Evolutionary conservation across 2,888 invertebrate genomes (phyloP), one percentile per base, ranked within the genome.

Genomic region (Cephus nigrinus): DNA sequence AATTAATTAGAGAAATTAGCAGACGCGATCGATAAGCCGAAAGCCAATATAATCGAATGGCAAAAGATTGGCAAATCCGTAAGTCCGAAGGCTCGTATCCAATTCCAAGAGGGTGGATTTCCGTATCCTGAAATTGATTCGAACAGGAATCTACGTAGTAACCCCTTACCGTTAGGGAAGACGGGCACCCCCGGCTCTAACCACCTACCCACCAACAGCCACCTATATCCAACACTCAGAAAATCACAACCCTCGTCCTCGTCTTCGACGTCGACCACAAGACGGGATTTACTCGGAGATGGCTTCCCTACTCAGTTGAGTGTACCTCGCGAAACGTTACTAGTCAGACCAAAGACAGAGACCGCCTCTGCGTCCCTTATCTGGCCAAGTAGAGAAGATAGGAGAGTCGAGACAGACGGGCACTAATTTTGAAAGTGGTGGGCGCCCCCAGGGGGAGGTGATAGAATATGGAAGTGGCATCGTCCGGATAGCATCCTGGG

Each of bases 401-500:
- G 23, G 79, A 80, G 79, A 80, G 83, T 74, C 83, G 84, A 87
- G 86, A 86, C 83, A 86, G 86, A 85, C 84, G 80, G 83, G 82
- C 84, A 84, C 85, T 89, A 88, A 90, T 90, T 89, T 88, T 81
- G 86, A 85, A 87, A 87, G 88, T 87, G 86, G 85, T 79, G 79
- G 75, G 76, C 77, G 35, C 68, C 35, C 31, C 75, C 55, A 69
- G 75, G 80, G 78, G 69, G 73, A 75, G 75, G 72, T 79, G 82
- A 82, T 84, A 80, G 85, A 85, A 85, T 83, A 83, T 81, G 83
- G 83, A 84, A 80, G 82, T 55, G 40, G 40, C 40, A 55, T 55
- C 40, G 40, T 55, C 69, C 69, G 73, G 31, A 23, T 73, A 73
- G 68, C 74, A 72, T 76, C 76, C 40, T 9, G 40, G 40, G 40